These are phyloP conservation scores for Sinocyclocheilus grahami DNA, from an alignment of 2,113 vertebrate species.

Conservation along the genomic window DNA sequence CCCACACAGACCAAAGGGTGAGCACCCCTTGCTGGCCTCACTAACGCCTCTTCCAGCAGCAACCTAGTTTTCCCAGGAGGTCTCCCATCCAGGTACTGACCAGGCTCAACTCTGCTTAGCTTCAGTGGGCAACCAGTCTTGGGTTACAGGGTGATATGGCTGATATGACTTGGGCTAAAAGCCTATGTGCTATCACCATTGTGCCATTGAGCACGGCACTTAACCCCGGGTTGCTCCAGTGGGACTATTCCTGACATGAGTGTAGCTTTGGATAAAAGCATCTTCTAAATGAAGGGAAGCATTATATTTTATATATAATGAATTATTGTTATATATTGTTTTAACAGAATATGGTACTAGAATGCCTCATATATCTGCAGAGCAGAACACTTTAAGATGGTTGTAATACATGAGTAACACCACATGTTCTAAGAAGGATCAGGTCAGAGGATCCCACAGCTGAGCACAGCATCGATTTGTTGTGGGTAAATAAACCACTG, in stretches of 20 bases:
- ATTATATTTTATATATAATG: not conserved
- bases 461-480: constrained; percentile 77
- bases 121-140: no score
- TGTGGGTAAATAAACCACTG: constrained; percentile 81
- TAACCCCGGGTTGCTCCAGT: not conserved
- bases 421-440: constrained; percentile 60
- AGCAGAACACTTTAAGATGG: not conserved
- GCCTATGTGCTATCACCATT: not conserved
- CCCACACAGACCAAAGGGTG: no score
- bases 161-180: no score
- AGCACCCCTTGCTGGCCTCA: no score
- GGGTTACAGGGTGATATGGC: no score
- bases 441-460: constrained; percentile 64
- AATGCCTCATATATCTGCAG: not conserved
- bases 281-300: not conserved
- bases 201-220: not conserved
- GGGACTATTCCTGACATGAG: not conserved
- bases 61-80: no score
- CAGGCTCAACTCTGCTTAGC: no score
- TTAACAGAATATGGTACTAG: not conserved
- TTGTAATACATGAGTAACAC: constrained; percentile 5
- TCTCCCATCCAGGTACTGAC: no score
- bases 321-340: not conserved
- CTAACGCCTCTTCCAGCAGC: no score
- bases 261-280: not conserved